Conservation (phyloP, 2,797 vertebrate genomes). For the Syngnathus acus region DNA sequence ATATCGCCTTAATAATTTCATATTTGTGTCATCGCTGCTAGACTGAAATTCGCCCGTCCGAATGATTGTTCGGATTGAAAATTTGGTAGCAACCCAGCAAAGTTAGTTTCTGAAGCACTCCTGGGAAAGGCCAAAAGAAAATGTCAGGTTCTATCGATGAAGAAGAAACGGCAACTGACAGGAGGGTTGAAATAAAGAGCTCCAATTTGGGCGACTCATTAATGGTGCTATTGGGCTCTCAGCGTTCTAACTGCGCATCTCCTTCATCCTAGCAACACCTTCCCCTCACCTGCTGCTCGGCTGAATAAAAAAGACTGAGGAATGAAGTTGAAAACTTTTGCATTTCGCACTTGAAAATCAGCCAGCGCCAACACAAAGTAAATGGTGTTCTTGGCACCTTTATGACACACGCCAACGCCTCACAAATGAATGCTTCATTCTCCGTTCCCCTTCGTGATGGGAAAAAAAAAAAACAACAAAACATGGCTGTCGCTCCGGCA, state of each 20-base stretch:
- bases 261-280: background rate
- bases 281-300: background rate
- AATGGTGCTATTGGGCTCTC: background rate
- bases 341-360: background rate
- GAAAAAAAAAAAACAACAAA: slow-evolving; percentile 8
- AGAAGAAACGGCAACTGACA: background rate
- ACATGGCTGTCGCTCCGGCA: slow-evolving; percentile 47
- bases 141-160: background rate
- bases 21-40: too few relatives aligned
- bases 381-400: slow-evolving; percentile 1
- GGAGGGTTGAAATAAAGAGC: background rate
- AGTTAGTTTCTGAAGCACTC: too few relatives aligned
- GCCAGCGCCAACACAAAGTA: background rate
- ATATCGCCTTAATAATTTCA: too few relatives aligned
- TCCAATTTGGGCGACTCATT: background rate
- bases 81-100: too few relatives aligned
- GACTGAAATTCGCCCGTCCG: too few relatives aligned
- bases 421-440: slow-evolving; percentile 7
- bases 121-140: background rate
- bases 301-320: background rate
- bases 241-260: background rate
- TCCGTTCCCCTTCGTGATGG: background rate
- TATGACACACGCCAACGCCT: background rate
- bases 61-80: too few relatives aligned
- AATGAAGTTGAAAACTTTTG: slow-evolving; percentile 2